These are phyloP conservation scores for Ranitomeya imitator DNA, from an alignment of 2,113 vertebrate genomes.

Conservation along the genomic window DNA sequence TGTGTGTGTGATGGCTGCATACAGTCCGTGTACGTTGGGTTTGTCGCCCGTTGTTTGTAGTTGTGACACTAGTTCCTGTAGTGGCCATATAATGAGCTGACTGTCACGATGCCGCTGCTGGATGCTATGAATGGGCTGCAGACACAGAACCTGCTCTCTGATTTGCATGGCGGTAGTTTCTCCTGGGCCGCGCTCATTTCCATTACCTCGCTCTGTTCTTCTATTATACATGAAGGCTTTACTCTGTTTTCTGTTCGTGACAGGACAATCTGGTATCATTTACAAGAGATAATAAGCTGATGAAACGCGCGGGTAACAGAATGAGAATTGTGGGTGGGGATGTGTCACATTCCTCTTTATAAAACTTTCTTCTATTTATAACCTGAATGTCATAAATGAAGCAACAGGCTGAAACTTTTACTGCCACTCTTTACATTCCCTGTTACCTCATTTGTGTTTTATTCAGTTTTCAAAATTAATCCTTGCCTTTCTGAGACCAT, in stretches of 20 bases:
- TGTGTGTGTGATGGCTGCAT: too few relatives aligned
- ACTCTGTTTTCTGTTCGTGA: background rate
- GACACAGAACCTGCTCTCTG: background rate
- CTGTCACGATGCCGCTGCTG: background rate
- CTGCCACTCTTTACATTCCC: too few relatives aligned
- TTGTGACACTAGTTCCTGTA: too few relatives aligned
- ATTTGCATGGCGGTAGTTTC: background rate
- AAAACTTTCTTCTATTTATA: background rate
- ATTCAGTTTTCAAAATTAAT: too few relatives aligned
- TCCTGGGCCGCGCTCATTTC: background rate
- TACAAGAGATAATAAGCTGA: background rate
- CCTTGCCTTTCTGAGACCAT: too few relatives aligned
- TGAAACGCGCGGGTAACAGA: background rate
- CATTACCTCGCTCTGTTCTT: background rate
- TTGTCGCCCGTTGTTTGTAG: too few relatives aligned
- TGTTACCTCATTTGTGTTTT: too few relatives aligned
- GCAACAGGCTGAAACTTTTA: background rate
- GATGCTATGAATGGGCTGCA: background rate
- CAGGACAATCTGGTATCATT: background rate
- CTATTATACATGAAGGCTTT: background rate
- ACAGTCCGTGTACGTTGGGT: too few relatives aligned
- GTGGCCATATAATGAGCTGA: too few relatives aligned
- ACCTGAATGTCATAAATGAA: background rate
- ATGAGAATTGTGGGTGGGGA: background rate
- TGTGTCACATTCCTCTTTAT: background rate